phyloP scores from a whole-genome alignment of 2,888 invertebrate species.

The Tineola bisselliella region DNA sequence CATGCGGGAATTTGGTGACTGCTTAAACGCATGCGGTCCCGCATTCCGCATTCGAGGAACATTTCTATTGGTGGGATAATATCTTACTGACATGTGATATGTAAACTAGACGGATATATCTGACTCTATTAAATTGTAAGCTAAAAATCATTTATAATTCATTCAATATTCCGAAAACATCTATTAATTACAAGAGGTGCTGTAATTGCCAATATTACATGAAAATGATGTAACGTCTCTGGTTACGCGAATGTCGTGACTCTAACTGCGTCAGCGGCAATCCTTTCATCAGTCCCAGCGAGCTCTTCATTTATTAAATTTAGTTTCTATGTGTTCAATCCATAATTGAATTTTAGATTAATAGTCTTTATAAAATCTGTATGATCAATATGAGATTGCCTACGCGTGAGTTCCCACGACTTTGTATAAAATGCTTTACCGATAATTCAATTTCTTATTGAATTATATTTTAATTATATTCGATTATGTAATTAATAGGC shows the following conservation, averaged over 20 bases:
- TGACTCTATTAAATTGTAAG: too few relatives aligned
- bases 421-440: slow-evolving; percentile 13
- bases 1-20: too few relatives aligned
- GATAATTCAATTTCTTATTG: slow-evolving; percentile 46
- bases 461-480: slow-evolving; percentile 51
- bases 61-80: too few relatives aligned
- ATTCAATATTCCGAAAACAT: too few relatives aligned
- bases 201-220: too few relatives aligned
- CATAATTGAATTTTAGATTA: slow-evolving; percentile 47
- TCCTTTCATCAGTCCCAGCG: neutral
- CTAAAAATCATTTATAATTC: too few relatives aligned
- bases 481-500: slow-evolving; percentile 44
- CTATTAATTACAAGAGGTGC: too few relatives aligned
- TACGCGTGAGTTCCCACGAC: slow-evolving; percentile 30
- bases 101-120: too few relatives aligned
- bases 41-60: too few relatives aligned
- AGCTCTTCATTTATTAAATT: neutral
- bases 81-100: too few relatives aligned
- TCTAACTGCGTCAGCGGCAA: neutral
- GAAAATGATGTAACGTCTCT: too few relatives aligned
- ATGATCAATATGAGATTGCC: slow-evolving; percentile 23
- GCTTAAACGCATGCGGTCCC: too few relatives aligned
- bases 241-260: neutral
- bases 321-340: slow-evolving; percentile 3
- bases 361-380: slow-evolving; percentile 37